Conservation (phyloP, 1,140 invertebrate genomes). For the Tyrophagus putrescentiae region DNA sequence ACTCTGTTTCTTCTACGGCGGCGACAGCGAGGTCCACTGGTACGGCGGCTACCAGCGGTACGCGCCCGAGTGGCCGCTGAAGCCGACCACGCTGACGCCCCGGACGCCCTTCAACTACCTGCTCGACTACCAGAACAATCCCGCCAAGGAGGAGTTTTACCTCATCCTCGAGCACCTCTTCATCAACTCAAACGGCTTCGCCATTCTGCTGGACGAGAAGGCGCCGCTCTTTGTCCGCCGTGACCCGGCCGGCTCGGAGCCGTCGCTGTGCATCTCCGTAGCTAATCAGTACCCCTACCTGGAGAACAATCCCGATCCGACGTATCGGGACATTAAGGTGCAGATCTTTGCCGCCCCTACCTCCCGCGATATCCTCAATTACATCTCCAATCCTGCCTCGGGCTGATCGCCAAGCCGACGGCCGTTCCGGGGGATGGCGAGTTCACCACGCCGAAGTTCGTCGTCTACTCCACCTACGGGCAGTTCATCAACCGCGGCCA, state of each 20-base stretch:
- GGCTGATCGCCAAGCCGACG: not conserved
- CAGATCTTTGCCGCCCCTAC: not conserved
- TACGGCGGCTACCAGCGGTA: not conserved
- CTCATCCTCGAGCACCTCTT: constrained; percentile 53
- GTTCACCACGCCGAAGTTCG: not conserved
- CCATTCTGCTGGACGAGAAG: constrained; percentile 44
- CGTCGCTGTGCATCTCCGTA: not conserved
- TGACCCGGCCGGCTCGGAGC: not conserved
- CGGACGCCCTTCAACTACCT: not conserved
- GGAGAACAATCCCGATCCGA: constrained; percentile 4
- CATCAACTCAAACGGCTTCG: constrained; percentile 51
- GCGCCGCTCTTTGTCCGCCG: constrained; percentile 51
- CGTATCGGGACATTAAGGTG: constrained; percentile 5
- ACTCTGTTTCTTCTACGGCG: not conserved
- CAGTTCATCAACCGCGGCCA: not conserved
- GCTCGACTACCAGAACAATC: not conserved
- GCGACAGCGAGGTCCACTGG: not conserved
- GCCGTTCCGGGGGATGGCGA: not conserved
- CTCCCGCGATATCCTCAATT: not conserved
- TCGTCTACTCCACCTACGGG: not conserved
- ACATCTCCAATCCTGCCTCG: no score
- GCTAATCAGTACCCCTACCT: not conserved
- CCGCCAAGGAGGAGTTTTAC: not conserved
- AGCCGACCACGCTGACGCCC: not conserved
- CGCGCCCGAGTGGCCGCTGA: not conserved